Percentiles rank a stretch among this genome's conserved stretches.
phyloP scores from a whole-genome alignment of 2,797 vertebrate genomes.

The Macropodus opercularis region DNA sequence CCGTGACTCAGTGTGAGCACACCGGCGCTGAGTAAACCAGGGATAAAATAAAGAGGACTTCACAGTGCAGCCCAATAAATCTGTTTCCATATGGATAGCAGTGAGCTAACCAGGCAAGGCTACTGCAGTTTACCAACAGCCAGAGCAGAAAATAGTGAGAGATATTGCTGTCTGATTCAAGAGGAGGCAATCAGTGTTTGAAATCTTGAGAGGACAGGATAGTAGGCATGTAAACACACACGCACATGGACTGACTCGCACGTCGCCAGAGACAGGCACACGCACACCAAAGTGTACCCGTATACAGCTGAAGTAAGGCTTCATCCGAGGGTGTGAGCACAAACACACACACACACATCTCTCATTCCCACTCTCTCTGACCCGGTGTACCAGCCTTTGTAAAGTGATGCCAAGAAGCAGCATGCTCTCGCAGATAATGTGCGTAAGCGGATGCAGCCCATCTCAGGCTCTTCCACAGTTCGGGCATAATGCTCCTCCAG shows the following conservation, averaged over 20 bases:
- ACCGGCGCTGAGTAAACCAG: conserved; percentile 11
- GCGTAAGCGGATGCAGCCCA: conserved; percentile 76
- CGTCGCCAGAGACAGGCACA: conserved; percentile 31
- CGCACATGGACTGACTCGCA: neutral
- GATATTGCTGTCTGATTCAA: conserved; percentile 55
- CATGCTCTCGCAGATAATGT: conserved; percentile 70
- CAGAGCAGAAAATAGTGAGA: conserved; percentile 56
- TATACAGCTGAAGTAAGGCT: conserved; percentile 43
- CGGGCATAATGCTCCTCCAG: conserved; percentile 42
- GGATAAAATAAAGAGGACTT: conserved; percentile 44
- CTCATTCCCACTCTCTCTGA: conserved; percentile 75
- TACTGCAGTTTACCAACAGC: conserved; percentile 43
- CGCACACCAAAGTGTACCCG: conserved; percentile 21
- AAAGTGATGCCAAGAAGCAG: conserved; percentile 76
- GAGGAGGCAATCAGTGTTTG: conserved; percentile 60
- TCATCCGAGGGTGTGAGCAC: conserved; percentile 70
- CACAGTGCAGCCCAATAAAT: conserved; percentile 36
- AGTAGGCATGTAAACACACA: conserved; percentile 44
- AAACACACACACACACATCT: conserved; percentile 58
- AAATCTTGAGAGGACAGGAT: conserved; percentile 58
- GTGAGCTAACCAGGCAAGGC: conserved; percentile 38
- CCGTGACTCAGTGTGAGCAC: conserved; percentile 43
- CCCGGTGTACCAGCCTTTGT: conserved; percentile 72
- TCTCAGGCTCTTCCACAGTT: conserved; percentile 66
- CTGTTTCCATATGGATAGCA: conserved; percentile 30